Base-by-base conservation (phyloP, 2,888 invertebrate species). In the Tetragonula carbonaria region DNA sequence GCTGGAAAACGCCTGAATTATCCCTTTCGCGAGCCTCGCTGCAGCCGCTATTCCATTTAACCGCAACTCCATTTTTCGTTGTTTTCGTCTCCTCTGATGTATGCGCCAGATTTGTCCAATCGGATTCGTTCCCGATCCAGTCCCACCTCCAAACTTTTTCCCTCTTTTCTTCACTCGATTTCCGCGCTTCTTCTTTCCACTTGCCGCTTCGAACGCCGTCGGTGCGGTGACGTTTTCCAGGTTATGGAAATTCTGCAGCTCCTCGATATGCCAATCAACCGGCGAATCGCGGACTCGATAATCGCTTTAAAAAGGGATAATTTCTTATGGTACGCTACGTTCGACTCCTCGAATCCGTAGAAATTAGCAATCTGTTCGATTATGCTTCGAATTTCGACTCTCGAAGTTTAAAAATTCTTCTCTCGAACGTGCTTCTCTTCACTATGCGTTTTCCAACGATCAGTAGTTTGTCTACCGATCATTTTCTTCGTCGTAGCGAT, bases 91-190 rank as follows among this genome's bases (percentile, higher is more conserved):
- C 70, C 75, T 45, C 66, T 79, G 74, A 89, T 88, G 86, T 86
- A 86, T 82, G 86, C 87, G 91, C 88, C 90, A 86, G 88, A 92
- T 91, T 91, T 90, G 88, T 88, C 87, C 85, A 88, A 91, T 89
- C 86, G 83, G 88, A 91, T 91, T 83, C 78, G 72, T 71, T 68
- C 77, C 71, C 86, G 70, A 74, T 74, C 66, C 79, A 28, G 5
- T 33, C 28, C 70, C n/a, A 59, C 33, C 45, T 0, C 45, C 2
- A 38, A 51, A n/a, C 45, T 67, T 74, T 72, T 57, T 67, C 16
- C n/a, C n/a, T 23, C 65, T 71, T 63, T 38, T 67, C 53, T 57
- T 63, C 62, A 38, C 16, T 50, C 21, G 50, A 51, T 45, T 33
- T 28, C n/a, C 59, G 45, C 21, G 23, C 51, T 18, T 66, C 53